Conservation (phyloP, 2,113 vertebrate genomes). For the Limnothrissa miodon region DNA sequence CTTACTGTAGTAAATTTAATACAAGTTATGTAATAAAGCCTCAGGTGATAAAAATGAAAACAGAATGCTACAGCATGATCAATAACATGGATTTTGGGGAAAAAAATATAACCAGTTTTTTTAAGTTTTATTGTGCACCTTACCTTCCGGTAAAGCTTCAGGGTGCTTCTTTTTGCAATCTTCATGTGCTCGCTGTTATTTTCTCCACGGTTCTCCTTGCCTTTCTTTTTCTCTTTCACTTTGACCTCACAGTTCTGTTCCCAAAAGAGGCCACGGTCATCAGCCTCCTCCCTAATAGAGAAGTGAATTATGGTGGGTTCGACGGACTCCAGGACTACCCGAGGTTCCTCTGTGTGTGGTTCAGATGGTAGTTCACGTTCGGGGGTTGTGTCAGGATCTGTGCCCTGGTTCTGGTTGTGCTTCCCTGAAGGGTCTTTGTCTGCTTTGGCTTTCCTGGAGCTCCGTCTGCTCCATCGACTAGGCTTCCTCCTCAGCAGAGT, state of each 20-base stretch:
- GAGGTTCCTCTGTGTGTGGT: background rate
- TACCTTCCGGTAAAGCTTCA: conserved; percentile 71
- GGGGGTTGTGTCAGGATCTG: background rate
- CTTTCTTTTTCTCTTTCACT: conserved; percentile 46
- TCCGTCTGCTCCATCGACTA: conserved; percentile 64
- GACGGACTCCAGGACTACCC: conserved; percentile 8
- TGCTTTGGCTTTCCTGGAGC: conserved; percentile 55
- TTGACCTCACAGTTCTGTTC: conserved; percentile 33
- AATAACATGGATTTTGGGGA: background rate
- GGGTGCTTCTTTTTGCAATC: conserved; percentile 61
- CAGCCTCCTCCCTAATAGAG: conserved; percentile 34
- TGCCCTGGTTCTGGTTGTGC: conserved; percentile 20
- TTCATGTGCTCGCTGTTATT: conserved; percentile 56
- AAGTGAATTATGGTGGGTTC: conserved; percentile 31
- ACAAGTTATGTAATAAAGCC: background rate
- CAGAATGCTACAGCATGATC: no score
- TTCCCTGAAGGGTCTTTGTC: conserved; percentile 27
- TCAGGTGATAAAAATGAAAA: no score
- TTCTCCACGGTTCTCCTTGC: conserved; percentile 51
- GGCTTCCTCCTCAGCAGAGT: conserved; percentile 62
- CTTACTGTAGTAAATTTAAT: background rate
- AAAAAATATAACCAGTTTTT: background rate
- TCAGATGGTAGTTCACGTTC: conserved; percentile 14
- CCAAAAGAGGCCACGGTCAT: conserved; percentile 41
- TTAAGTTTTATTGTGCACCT: conserved; percentile 35